Conservation (phyloP, 2,113 vertebrate species). For the Spheniscus mendiculus region DNA sequence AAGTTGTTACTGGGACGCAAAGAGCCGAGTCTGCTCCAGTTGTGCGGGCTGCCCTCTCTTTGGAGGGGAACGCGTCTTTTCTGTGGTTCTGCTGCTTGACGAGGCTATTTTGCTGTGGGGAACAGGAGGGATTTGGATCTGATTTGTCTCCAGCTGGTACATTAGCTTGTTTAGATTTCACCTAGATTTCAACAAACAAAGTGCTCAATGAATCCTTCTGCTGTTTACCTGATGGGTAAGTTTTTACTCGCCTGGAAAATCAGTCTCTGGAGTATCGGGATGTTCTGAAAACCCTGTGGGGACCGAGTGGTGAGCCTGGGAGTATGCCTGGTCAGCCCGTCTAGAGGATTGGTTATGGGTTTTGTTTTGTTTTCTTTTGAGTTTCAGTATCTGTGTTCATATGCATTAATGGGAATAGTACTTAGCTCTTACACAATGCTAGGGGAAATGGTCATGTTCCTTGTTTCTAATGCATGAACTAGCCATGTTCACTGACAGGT, state of each 20-base stretch:
- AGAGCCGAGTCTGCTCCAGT: background rate
- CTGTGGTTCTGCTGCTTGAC: background rate
- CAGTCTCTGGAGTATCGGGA: rapidly evolving
- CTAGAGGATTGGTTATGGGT: background rate
- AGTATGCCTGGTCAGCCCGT: background rate
- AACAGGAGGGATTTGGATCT: background rate
- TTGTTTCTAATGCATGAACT: background rate
- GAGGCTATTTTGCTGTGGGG: background rate
- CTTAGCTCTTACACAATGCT: background rate
- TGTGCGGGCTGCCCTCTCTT: background rate
- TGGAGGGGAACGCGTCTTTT: too few species aligned
- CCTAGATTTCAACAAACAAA: background rate
- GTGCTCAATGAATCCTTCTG: background rate
- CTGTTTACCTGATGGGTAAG: rapidly evolving
- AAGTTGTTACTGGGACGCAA: background rate
- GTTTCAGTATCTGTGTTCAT: background rate
- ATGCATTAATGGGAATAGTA: background rate
- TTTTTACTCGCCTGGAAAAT: background rate
- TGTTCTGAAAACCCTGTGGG: background rate
- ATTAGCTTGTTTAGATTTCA: background rate
- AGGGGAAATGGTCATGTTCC: background rate
- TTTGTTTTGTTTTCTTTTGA: background rate
- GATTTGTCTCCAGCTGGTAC: background rate
- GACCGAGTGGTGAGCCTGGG: rapidly evolving
- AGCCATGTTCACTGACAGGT: background rate